phyloP scores from a whole-genome alignment of 1,140 invertebrate species.

The Gonioctena quinquepunctata region DNA sequence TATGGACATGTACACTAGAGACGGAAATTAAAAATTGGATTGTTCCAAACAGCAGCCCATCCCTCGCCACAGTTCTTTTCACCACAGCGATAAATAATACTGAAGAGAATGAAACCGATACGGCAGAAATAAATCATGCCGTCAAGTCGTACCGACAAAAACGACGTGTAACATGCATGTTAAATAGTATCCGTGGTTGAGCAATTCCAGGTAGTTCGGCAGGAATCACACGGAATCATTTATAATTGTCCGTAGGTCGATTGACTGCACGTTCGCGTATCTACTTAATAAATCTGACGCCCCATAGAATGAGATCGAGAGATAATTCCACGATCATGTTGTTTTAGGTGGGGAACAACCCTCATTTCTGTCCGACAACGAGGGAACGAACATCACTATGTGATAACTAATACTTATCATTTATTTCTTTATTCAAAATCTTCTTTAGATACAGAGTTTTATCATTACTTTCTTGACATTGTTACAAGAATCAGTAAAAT shows the following conservation, averaged over 20 bases:
- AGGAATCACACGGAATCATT: conserved; percentile 5
- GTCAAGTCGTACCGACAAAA: neutral
- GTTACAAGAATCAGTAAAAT: too few relatives aligned
- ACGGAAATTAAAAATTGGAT: too few relatives aligned
- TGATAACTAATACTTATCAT: too few relatives aligned
- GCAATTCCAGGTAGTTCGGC: conserved; percentile 4
- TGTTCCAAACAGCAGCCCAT: neutral
- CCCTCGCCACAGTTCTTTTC: neutral
- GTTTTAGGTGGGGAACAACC: neutral
- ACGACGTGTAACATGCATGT: conserved; percentile 6
- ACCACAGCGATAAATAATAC: neutral
- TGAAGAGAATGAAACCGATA: neutral
- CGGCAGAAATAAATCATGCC: conserved; percentile 7
- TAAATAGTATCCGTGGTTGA: neutral
- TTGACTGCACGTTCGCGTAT: neutral
- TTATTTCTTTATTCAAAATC: too few relatives aligned
- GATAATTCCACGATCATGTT: conserved; percentile 3
- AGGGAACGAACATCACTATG: too few relatives aligned
- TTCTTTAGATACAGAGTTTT: too few relatives aligned
- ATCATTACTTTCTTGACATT: too few relatives aligned
- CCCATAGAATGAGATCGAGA: conserved; percentile 1
- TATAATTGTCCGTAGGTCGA: neutral
- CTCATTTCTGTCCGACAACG: too few relatives aligned
- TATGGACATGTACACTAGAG: too few relatives aligned
- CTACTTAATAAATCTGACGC: conserved; percentile 13